Evolutionary conservation across 2,797 vertebrate genomes (phyloP).

Genomic region (Smutsia temminckii): DNA sequence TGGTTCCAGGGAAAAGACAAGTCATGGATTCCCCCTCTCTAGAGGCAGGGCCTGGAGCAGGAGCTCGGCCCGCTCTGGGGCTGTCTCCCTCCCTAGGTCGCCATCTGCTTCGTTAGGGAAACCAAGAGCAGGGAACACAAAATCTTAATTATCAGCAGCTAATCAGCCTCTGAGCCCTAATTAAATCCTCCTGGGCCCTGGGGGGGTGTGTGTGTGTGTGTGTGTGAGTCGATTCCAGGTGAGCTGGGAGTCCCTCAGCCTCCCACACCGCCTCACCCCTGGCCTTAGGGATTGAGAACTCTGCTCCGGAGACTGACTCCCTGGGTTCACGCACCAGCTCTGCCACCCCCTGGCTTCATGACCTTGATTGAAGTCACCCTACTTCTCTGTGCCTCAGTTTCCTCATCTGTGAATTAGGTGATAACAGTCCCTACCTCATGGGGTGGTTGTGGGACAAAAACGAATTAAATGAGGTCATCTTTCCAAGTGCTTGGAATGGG

Average conservation of each 20-base stretch:
- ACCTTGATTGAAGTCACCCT: background rate
- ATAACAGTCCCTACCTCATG: too few relatives aligned
- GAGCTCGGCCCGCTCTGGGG: background rate
- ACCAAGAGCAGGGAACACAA: background rate
- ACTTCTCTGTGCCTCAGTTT: background rate
- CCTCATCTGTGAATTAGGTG: background rate
- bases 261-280: accelerated
- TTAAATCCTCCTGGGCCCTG: slow-evolving; percentile 52
- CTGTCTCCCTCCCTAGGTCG: background rate
- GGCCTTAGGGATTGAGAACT: background rate
- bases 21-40: background rate
- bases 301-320: background rate
- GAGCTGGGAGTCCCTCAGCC: background rate
- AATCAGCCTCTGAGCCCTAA: slow-evolving; percentile 57
- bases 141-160: slow-evolving; percentile 67
- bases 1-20: background rate
- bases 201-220: background rate
- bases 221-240: background rate
- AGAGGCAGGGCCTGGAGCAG: background rate
- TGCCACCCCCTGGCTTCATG: background rate
- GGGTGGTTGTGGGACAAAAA: background rate
- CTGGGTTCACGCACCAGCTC: background rate
- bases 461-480: background rate
- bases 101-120: slow-evolving; percentile 66
- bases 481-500: background rate